Base-by-base conservation (phyloP, 1,140 invertebrate genomes). In the Lethrus apterus region DNA sequence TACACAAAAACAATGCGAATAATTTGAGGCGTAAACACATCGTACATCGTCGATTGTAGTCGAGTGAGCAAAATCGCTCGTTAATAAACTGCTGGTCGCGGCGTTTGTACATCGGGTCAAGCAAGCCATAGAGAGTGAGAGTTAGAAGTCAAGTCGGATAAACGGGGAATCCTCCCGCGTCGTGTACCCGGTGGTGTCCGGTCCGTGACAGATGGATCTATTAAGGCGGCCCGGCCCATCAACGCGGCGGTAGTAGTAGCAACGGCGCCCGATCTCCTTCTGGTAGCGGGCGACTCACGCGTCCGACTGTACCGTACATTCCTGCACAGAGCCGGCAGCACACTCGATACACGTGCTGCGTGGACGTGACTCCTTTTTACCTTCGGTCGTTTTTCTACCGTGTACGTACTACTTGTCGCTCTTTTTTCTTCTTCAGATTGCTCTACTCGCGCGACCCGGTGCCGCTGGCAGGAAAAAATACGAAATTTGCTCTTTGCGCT, bases 311-410 rank as follows among this genome's bases (percentile, higher is more conserved):
- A 34, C 32, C 4, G 14, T 18, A 14, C 32, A 34, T 34, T 34
- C 32, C 32, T 34, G 32, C 32, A 34, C 32, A 34, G 32, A 34
- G 19, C 14, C 15, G 15, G 19, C 31, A 45, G 43, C 43, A 45
- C 43, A 45, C 43, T 45, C 17, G 26, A 10, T 45, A 45, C 43
- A 45, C 43, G 43, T 45, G 43, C 43, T 45, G 23, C 19, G 19
- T 23, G 29, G 31, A 45, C 43, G 43, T 45, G 43, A 45, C 43
- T 21, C 31, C 23, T 45, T 45, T 45, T 45, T 26, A 29, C 17
- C 15, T 14, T 10, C 15, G 13, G 33, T 14, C 9, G 33, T 18
- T 35, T 35, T 35, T 35, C 9, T 35, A 9, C 9, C 15, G 33
- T 35, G 10, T 35, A 15, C 33, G 33, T n/a, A n/a, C n/a, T n/a